Evolutionary conservation across 2,888 invertebrate species (phyloP).

Genomic region (Rotaria socialis): DNA sequence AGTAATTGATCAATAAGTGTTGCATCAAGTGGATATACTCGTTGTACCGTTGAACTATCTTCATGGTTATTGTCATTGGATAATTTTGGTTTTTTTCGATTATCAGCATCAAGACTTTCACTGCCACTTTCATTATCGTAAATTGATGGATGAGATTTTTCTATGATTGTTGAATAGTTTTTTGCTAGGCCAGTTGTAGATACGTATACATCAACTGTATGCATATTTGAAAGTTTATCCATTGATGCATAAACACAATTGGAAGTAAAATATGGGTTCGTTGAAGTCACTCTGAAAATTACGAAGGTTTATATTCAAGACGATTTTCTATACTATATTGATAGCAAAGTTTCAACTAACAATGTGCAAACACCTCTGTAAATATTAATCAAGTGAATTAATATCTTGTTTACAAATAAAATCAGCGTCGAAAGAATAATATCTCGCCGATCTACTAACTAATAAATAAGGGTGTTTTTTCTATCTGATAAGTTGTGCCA

Average conservation of each 20-base stretch:
- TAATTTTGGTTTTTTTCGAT: background rate
- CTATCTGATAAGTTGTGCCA: no score
- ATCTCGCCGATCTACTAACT: no score
- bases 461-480: no score
- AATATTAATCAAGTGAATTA: no score
- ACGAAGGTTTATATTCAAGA: background rate
- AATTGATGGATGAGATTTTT: background rate
- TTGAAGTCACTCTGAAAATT: background rate
- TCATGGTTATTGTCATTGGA: background rate
- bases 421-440: no score
- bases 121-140: slow-evolving; percentile 19
- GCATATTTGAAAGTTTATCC: slow-evolving; percentile 6
- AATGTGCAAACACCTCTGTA: no score
- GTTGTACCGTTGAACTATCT: background rate
- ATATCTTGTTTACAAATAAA: no score
- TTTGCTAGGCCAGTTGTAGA: slow-evolving; percentile 27
- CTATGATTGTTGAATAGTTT: background rate
- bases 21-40: slow-evolving; percentile 26
- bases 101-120: slow-evolving; percentile 16
- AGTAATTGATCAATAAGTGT: slow-evolving; percentile 7
- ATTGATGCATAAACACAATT: slow-evolving; percentile 20
- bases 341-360: no score
- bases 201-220: background rate
- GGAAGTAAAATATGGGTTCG: slow-evolving; percentile 6
- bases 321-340: no score